Conservation (phyloP, 2,113 vertebrate genomes). For the Microtus oregoni region DNA sequence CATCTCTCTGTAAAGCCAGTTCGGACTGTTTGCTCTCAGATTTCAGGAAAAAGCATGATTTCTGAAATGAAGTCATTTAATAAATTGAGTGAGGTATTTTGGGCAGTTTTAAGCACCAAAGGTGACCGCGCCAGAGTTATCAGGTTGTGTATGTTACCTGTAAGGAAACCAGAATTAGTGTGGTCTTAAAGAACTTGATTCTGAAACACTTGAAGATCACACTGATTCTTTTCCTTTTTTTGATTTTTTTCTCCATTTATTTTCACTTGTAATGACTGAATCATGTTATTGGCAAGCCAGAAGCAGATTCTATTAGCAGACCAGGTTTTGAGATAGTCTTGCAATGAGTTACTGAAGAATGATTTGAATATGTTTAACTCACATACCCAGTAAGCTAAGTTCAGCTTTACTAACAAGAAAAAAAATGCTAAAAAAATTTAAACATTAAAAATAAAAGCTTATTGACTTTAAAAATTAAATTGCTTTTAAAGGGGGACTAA, state of each 20-base stretch:
- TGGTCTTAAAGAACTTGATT: not conserved
- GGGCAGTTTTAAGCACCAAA: constrained; percentile 16
- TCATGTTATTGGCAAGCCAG: not conserved
- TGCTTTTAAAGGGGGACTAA: not conserved
- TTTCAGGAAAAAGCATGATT: constrained; percentile 70
- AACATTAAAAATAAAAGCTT: not conserved
- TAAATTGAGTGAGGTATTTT: constrained; percentile 56
- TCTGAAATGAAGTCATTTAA: constrained; percentile 75
- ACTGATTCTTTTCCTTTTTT: not conserved
- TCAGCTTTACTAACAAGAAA: not conserved
- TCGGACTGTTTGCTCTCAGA: constrained; percentile 44
- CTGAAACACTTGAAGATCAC: not conserved
- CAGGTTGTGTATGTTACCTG: not conserved
- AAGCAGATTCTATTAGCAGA: not conserved
- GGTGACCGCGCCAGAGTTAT: not conserved
- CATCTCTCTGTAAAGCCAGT: constrained; percentile 40
- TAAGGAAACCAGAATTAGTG: not conserved
- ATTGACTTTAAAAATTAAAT: not conserved
- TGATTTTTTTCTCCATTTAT: too few species aligned
- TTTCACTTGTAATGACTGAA: too few species aligned
- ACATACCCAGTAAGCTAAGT: not conserved
- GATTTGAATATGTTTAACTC: not conserved
- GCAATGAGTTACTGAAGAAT: not conserved
- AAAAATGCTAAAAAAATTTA: not conserved
- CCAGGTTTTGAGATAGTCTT: not conserved